phyloP scores from a whole-genome alignment of 2,113 vertebrate genomes.

The Rhipidura dahli region DNA sequence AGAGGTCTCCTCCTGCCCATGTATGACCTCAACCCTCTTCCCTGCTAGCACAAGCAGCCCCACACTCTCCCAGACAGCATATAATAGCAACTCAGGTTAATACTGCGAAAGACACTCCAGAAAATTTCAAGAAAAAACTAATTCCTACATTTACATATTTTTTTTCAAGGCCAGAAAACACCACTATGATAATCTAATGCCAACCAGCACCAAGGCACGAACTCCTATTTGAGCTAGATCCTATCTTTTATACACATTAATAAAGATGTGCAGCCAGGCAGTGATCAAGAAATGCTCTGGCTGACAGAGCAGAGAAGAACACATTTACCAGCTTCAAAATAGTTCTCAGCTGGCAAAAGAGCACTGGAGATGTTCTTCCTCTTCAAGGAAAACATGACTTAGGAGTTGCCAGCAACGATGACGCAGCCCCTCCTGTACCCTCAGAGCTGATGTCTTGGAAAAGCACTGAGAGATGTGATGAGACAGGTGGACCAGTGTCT shows the following conservation, averaged over 20 bases:
- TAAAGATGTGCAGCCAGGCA: not conserved
- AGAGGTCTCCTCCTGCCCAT: not conserved
- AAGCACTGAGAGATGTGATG: not conserved
- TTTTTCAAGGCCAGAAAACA: not conserved
- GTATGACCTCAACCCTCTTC: not conserved
- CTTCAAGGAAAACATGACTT: not conserved
- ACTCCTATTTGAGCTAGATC: not conserved
- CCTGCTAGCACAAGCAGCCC: not conserved
- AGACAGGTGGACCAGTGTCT: not conserved
- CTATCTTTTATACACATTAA: not conserved
- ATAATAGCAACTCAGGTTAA: not conserved
- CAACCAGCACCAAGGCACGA: not conserved
- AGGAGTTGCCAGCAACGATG: not conserved
- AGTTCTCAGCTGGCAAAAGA: not conserved
- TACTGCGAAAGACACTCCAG: not conserved
- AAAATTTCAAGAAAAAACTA: not conserved
- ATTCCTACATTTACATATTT: not conserved
- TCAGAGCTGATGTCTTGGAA: not conserved
- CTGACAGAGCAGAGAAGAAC: not conserved
- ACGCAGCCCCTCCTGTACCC: not conserved
- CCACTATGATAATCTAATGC: not conserved
- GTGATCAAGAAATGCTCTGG: not conserved
- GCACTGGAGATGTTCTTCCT: not conserved
- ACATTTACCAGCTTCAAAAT: not conserved
- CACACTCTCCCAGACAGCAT: not conserved